Conservation (phyloP, 2,888 invertebrate species). For the Zhuqinia jingwanae region DNA sequence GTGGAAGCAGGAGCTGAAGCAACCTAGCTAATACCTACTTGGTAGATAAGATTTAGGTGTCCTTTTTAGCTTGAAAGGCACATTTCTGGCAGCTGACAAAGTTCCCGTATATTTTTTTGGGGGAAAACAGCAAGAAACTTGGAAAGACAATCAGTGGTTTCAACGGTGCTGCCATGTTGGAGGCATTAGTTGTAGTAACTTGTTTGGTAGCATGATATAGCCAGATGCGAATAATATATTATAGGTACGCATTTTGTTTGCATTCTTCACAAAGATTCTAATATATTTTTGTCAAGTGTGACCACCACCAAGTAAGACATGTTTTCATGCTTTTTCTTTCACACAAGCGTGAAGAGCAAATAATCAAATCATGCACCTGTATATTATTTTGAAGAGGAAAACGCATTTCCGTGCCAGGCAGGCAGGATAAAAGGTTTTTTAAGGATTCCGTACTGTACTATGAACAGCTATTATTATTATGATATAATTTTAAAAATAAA, state of each 20-base stretch:
- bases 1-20: neutral
- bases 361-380: slow-evolving; percentile 50
- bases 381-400: neutral
- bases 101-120: slow-evolving; percentile 39
- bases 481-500: neutral
- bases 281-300: slow-evolving; percentile 6
- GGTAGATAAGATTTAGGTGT: neutral
- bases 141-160: slow-evolving; percentile 1
- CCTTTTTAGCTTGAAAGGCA: neutral
- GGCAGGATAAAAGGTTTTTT: neutral
- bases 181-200: neutral
- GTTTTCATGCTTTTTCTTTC: neutral
- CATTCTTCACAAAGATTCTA: neutral
- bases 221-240: no score
- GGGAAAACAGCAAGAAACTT: slow-evolving; percentile 11
- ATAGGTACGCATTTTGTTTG: neutral
- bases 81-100: slow-evolving; percentile 55
- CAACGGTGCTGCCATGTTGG: neutral
- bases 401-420: slow-evolving; percentile 54
- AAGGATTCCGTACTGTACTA: no score
- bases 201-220: no score
- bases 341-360: no score
- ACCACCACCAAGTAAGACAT: neutral
- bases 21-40: neutral
- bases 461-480: no score